Evolutionary conservation across 2,113 vertebrate species (phyloP), one percentile per base, ranked within the genome.

Genomic region (Otolemur garnettii): DNA sequence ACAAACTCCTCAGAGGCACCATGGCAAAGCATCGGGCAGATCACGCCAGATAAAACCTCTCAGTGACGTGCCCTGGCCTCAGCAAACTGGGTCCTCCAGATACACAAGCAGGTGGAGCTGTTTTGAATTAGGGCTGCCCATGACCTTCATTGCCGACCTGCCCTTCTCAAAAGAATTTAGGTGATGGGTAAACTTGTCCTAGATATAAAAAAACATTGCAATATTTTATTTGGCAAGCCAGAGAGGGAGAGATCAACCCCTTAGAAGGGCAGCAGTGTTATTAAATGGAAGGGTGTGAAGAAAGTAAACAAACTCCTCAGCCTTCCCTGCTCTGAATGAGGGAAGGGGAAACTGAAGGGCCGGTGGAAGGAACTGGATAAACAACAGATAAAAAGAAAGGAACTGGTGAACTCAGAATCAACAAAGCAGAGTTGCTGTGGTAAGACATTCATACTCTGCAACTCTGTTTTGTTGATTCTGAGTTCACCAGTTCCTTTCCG

Each of bases 351-450:
- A 33, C 53, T 4, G 79, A 79, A 84, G 79, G 78, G 15, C 74
- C 72, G 79, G 82, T 93, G 96, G 95, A 97, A 98, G 90, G 94
- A 80, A 42, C 89, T 96, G 95, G 87, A 96, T 96, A 96, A 97
- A 90, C 91, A 97, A 53, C 1, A 91, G 93, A 97, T 77, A 88
- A 81, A 78, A 72, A 80, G 64, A 87, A 22, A 91, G 80, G 94
- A 94, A 95, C 86, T 3, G 2, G 26, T 55, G 28, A 64, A 64
- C 28, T 82, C 19, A 8, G 38, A 84, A 92, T 66, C 83, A 89
- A 68, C 77, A 81, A 59, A 91, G 83, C 55, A 59, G 8, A 50
- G 45, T 50, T 50, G 45, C 45, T 50, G 45, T 9, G 45, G 45
- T 50, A 50, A 50, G 45, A 50, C 45, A 50, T 50, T 50, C 10